A percentile compares a stretch with the other conserved stretches of the same genome.
phyloP scores from a whole-genome alignment of 2,113 vertebrate species.

The Notothenia rossii region DNA sequence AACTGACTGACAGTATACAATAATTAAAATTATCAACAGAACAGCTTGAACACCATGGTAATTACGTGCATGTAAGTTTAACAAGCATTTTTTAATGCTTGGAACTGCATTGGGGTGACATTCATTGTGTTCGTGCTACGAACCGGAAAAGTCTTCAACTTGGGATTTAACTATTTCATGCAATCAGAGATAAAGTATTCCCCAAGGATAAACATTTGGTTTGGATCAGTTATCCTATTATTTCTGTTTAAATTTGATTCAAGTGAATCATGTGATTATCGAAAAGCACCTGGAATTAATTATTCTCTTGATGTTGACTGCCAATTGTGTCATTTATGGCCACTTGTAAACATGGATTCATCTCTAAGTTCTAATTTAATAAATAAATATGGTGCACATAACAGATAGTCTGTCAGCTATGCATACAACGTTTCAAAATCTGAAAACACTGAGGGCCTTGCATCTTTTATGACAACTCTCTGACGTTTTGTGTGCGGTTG shows the following conservation, averaged over 20 bases:
- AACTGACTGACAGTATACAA: constrained; percentile 25
- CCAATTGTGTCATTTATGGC: background rate
- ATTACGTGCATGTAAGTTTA: constrained; percentile 32
- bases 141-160: constrained; percentile 15
- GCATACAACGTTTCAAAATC: constrained; percentile 5
- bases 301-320: background rate
- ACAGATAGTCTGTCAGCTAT: background rate
- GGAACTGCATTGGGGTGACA: constrained; percentile 30
- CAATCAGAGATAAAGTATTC: constrained; percentile 17
- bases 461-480: background rate
- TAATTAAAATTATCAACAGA: constrained; percentile 46
- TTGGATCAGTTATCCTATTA: background rate
- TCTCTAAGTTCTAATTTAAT: constrained; percentile 12
- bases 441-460: background rate
- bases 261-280: constrained; percentile 22
- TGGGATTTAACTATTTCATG: background rate
- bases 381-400: background rate
- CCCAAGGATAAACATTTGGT: constrained; percentile 16
- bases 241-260: constrained; percentile 1
- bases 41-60: constrained; percentile 41
- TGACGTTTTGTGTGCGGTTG: constrained; percentile 1
- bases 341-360: background rate
- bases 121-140: background rate
- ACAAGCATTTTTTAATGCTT: constrained; percentile 39
- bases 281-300: constrained; percentile 28